Percentiles rank a stretch among this genome's conserved stretches.
Conservation (phyloP, 2,113 vertebrate genomes). For the Microtus ochrogaster region DNA sequence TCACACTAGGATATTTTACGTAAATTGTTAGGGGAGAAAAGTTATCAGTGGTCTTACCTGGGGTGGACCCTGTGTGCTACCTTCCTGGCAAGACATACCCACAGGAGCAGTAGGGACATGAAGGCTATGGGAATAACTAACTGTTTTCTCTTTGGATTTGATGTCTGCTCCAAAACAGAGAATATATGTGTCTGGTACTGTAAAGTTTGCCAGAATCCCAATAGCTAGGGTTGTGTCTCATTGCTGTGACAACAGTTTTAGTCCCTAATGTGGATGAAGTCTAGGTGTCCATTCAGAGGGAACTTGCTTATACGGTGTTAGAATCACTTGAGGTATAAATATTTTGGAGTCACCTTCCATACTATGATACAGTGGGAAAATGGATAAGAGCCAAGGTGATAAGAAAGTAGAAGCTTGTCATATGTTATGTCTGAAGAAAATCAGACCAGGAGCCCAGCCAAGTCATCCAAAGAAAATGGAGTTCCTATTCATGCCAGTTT, state of each 20-base stretch:
- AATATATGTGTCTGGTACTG: neutral
- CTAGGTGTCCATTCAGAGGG: neutral
- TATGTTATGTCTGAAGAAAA: neutral
- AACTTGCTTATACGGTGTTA: neutral
- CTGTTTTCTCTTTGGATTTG: neutral
- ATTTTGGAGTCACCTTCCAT: neutral
- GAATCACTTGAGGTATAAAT: neutral
- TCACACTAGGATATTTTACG: neutral
- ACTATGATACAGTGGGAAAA: neutral
- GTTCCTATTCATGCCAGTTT: neutral
- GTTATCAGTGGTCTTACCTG: neutral
- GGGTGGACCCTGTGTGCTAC: neutral
- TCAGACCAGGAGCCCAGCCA: neutral
- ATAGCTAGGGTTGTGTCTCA: neutral
- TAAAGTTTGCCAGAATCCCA: neutral
- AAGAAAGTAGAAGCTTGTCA: neutral
- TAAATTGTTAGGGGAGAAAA: neutral
- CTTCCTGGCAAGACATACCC: neutral
- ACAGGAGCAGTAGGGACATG: neutral
- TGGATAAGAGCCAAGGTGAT: neutral
- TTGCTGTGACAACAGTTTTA: neutral
- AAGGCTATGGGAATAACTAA: neutral
- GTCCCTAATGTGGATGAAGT: neutral
- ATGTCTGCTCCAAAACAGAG: neutral
- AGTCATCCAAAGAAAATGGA: neutral